Conservation (phyloP, 1,140 invertebrate species). For the Pomacea maculata region DNA sequence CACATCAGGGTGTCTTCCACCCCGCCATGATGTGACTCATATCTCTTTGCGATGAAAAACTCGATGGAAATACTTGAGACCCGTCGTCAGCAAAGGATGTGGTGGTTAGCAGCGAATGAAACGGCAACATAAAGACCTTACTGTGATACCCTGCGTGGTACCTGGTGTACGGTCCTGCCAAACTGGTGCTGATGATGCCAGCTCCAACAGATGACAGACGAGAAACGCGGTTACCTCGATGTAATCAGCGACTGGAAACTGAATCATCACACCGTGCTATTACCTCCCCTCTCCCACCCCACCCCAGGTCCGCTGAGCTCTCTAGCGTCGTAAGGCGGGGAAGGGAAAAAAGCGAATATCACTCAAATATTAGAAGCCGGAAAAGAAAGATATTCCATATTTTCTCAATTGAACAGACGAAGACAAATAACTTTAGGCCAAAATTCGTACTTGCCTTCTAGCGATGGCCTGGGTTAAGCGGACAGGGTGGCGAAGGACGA, state of each 20-base stretch:
- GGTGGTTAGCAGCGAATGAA: conserved; percentile 3
- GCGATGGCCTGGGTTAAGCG: conserved; percentile 20
- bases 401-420: conserved; percentile 2
- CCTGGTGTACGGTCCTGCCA: neutral
- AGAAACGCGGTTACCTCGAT: conserved; percentile 18
- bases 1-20: no score
- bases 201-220: conserved; percentile 7
- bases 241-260: conserved; percentile 20
- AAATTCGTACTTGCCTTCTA: conserved; percentile 20
- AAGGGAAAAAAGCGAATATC: neutral
- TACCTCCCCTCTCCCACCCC: neutral
- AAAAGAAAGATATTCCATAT: conserved; percentile 2
- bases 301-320: neutral
- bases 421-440: conserved; percentile 12
- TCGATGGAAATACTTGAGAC: conserved; percentile 17
- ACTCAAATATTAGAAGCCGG: neutral
- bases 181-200: neutral
- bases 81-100: neutral
- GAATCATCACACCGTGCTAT: neutral
- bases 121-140: conserved; percentile 2
- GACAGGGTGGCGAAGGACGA: neutral
- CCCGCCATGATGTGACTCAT: no score
- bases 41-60: no score
- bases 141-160: neutral
- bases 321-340: neutral